Percentiles rank a stretch among this genome's conserved stretches.
Evolutionary conservation across 1,140 invertebrate species (phyloP).

Genomic region (Trichonephila inaurata): DNA sequence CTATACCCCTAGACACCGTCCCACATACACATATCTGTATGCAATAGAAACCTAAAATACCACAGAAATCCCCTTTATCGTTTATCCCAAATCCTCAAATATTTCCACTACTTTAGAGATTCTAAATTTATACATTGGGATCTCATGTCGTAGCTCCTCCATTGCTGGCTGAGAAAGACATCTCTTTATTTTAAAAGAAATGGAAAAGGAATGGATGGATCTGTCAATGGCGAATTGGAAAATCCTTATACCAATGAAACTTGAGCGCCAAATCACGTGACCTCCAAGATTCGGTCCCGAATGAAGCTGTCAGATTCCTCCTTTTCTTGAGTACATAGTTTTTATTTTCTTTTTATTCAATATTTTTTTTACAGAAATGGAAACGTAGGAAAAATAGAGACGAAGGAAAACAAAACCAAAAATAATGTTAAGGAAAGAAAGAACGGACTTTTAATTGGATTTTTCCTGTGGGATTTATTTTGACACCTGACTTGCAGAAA

Average conservation of each 20-base stretch:
- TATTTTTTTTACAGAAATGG: neutral
- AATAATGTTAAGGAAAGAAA: neutral
- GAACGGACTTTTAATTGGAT: constrained; percentile 56
- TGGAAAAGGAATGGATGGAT: too few relatives aligned
- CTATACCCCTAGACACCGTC: too few relatives aligned
- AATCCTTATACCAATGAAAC: neutral
- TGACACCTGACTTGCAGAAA: constrained; percentile 42
- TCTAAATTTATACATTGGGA: too few relatives aligned
- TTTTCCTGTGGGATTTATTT: constrained; percentile 62
- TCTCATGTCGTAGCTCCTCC: too few relatives aligned
- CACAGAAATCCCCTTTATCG: too few relatives aligned
- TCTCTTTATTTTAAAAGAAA: too few relatives aligned
- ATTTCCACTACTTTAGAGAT: too few relatives aligned
- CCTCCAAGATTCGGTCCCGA: constrained; percentile 57
- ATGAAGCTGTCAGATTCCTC: constrained; percentile 62
- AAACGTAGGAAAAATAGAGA: neutral
- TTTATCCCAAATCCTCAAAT: too few relatives aligned
- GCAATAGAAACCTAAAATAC: too few relatives aligned
- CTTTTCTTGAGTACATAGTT: constrained; percentile 1
- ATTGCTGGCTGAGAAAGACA: too few relatives aligned
- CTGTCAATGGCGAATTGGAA: too few relatives aligned
- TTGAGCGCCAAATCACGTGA: constrained; percentile 54
- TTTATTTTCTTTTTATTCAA: neutral
- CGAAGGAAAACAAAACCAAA: neutral
- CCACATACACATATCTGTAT: too few relatives aligned